phyloP scores from a whole-genome alignment of 2,113 vertebrate species.

The western clawed frog (Xenopus tropicalis) region DNA sequence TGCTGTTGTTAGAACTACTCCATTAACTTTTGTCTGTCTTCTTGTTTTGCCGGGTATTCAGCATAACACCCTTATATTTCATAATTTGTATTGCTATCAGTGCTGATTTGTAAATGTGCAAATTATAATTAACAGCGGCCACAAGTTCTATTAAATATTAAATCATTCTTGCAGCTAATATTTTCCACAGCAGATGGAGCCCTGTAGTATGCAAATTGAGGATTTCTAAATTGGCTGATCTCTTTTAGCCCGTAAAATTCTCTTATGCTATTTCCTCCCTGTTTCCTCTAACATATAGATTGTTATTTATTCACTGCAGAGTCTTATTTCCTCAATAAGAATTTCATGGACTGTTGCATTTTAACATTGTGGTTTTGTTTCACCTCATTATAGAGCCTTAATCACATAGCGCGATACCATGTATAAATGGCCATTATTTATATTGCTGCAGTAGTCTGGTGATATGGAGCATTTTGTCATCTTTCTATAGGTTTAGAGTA shows the following conservation, averaged over 20 bases:
- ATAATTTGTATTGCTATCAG: slow-evolving; percentile 99
- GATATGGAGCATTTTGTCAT: slow-evolving; percentile 58
- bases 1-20: slow-evolving; percentile 94
- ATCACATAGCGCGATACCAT: slow-evolving; percentile 72
- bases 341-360: slow-evolving; percentile 76
- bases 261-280: slow-evolving; percentile 64
- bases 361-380: slow-evolving; percentile 74
- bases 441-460: slow-evolving; percentile 66
- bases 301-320: slow-evolving; percentile 88
- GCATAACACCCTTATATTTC: slow-evolving; percentile 96
- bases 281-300: slow-evolving; percentile 74
- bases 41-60: slow-evolving; percentile 85
- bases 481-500: slow-evolving; percentile 63
- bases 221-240: slow-evolving; percentile 80
- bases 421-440: slow-evolving; percentile 67
- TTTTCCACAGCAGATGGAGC: slow-evolving; percentile 90
- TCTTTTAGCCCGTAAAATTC: slow-evolving; percentile 69
- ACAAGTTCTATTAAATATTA: slow-evolving; percentile 98
- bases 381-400: slow-evolving; percentile 81
- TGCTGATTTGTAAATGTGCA: slow-evolving; percentile 99
- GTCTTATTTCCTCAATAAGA: slow-evolving; percentile 72
- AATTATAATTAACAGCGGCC: slow-evolving; percentile 97
- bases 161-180: slow-evolving; percentile 90
- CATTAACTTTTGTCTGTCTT: slow-evolving; percentile 98
- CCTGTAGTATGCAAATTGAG: slow-evolving; percentile 88